phyloP scores from a whole-genome alignment of 2,797 vertebrate species.

The Sebastes hubbsi region DNA sequence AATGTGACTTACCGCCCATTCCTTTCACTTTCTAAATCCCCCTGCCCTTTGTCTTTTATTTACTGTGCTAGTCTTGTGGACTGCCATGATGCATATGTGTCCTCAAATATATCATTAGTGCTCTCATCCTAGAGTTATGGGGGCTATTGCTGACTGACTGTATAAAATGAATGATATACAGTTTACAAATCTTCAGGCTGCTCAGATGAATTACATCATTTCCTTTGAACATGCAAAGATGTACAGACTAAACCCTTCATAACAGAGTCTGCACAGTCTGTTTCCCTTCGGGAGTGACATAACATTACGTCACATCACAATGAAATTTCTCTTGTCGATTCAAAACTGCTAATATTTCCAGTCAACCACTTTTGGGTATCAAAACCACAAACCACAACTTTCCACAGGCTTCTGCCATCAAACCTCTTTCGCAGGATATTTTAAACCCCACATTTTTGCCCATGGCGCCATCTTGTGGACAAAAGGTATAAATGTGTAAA shows the following conservation, averaged over 20 bases:
- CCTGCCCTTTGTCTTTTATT: not conserved
- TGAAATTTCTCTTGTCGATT: not conserved
- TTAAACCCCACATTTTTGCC: not conserved
- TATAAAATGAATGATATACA: not conserved
- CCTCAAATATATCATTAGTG: not conserved
- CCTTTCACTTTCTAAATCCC: constrained; percentile 44
- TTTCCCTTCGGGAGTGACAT: not conserved
- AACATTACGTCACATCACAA: not conserved
- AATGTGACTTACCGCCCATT: not conserved
- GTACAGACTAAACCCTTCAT: not conserved
- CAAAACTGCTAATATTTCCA: not conserved
- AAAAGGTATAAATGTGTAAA: not conserved
- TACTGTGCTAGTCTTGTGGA: not conserved
- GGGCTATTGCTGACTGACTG: not conserved
- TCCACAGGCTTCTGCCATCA: not conserved
- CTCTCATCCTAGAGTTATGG: not conserved
- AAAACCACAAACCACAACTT: not conserved
- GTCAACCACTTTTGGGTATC: not conserved
- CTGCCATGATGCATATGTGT: not conserved
- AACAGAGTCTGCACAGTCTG: not conserved
- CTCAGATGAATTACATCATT: not conserved
- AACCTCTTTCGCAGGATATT: not conserved
- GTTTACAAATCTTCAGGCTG: not conserved
- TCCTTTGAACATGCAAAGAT: not conserved
- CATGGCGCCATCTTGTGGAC: constrained; percentile 60